Base-by-base conservation (phyloP, 2,888 invertebrate genomes). In the Plagodis pulveraria region DNA sequence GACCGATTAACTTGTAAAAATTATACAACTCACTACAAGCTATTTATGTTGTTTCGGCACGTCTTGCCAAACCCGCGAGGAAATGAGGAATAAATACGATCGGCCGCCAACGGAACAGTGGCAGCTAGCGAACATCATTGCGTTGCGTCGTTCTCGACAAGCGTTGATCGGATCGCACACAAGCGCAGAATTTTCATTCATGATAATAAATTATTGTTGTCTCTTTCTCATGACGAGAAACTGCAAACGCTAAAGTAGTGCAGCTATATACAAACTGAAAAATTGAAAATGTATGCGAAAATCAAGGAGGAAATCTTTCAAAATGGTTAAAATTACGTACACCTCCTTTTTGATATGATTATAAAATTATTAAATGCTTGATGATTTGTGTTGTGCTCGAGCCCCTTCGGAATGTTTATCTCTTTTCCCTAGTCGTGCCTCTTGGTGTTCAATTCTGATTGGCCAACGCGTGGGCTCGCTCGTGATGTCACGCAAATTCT, bases 341-440 rank as follows among this genome's bases (percentile, higher is more conserved):
- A 34, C 10, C 38, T 49, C 41, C 44, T 7, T 49, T 38, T 22
- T 44, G 40, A 43, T 49, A 11, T 44, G 41, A 38, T 41, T 34
- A 49, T 6, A 12, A 22, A 6, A 42, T 44, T 40, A 53, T 9
- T 9, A 41, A 49, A 12, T 38, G 12, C 10, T 40, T 40, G 40
- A 50, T 36, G 35, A 34, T 38, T 36, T 8, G 12, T 33, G n/a
- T 33, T 4, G 10, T 50, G 41, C 36, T 45, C 33, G 52, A 50
- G 35, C 44, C 42, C 43, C 47, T 44, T 42, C 33, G 63, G 55
- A 66, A 47, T 50, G 50, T 62, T 63, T 69, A 71, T 70, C 66
- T 22, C 36, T 71, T 71, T 94, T 93, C 89, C 93, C 92, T 73
- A 93, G 88, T 72, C 95, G 90, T 72, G 95, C 95, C 87, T 94